These are phyloP conservation scores for Cromileptes altivelis DNA, from an alignment of 2,113 vertebrate genomes.

Conservation along the genomic window DNA sequence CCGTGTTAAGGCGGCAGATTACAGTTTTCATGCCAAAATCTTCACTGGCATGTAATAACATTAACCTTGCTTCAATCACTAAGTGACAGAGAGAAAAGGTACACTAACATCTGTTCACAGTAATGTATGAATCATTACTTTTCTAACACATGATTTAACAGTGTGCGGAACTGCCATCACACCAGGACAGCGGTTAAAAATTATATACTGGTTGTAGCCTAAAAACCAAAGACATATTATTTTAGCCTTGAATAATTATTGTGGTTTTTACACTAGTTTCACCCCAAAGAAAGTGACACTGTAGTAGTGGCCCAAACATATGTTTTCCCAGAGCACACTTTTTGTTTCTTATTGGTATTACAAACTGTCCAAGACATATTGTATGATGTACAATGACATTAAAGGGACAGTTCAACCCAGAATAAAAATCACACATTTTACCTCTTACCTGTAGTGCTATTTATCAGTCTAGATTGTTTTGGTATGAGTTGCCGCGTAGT, in stretches of 20 bases:
- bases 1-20: constrained; percentile 1
- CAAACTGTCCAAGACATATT: neutral
- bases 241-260: constrained; percentile 4
- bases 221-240: neutral
- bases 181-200: neutral
- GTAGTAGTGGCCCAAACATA: neutral
- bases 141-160: constrained; percentile 5
- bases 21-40: constrained; percentile 2
- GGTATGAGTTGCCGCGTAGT: no score
- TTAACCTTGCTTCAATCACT: neutral
- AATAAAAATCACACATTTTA: no score
- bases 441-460: no score
- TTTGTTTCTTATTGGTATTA: neutral
- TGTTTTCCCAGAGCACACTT: neutral
- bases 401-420: no score
- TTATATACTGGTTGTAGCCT: neutral
- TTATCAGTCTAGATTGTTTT: no score
- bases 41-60: constrained; percentile 5
- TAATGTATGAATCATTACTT: constrained; percentile 28
- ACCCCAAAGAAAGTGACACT: neutral
- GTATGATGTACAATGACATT: neutral
- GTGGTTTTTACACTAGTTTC: constrained; percentile 4
- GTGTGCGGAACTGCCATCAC: neutral
- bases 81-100: constrained; percentile 4
- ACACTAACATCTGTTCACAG: constrained; percentile 18